phyloP scores from a whole-genome alignment of 1,140 invertebrate species.

The Asbolus verrucosus region DNA sequence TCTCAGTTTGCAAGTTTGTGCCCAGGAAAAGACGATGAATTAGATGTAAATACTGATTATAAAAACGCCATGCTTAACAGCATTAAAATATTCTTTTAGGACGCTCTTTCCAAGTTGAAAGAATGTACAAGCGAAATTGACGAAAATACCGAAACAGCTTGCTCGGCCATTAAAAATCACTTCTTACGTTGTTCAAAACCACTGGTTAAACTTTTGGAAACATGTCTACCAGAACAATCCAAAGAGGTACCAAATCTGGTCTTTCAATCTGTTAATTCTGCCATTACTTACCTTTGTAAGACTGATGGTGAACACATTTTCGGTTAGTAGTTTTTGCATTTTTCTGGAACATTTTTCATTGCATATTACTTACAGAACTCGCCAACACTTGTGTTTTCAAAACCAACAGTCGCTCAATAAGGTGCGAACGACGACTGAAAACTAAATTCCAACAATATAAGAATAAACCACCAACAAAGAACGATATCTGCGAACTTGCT shows the following conservation, averaged over 20 bases:
- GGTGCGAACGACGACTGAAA: slow-evolving; percentile 14
- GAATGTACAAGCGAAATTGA: slow-evolving; percentile 40
- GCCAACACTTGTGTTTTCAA: slow-evolving; percentile 40
- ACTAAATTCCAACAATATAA: slow-evolving; percentile 23
- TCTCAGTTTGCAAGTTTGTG: slow-evolving; percentile 24
- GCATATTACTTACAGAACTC: slow-evolving; percentile 41
- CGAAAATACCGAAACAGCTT: slow-evolving; percentile 42
- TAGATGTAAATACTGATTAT: slow-evolving; percentile 35
- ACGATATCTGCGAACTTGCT: slow-evolving; percentile 19
- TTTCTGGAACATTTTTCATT: background rate
- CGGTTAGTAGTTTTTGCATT: slow-evolving; percentile 38
- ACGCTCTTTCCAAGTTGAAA: slow-evolving; percentile 27
- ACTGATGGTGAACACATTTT: slow-evolving; percentile 47
- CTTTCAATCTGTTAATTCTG: slow-evolving; percentile 12
- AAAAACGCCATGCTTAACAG: slow-evolving; percentile 13
- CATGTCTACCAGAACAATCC: slow-evolving; percentile 44
- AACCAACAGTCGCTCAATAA: slow-evolving; percentile 10
- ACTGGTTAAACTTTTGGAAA: slow-evolving; percentile 7
- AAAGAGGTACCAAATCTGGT: slow-evolving; percentile 40
- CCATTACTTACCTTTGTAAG: slow-evolving; percentile 35
- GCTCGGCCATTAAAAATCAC: slow-evolving; percentile 45
- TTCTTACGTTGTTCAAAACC: slow-evolving; percentile 43
- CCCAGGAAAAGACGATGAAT: slow-evolving; percentile 42
- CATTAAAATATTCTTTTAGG: slow-evolving; percentile 5
- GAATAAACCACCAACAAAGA: slow-evolving; percentile 7